phyloP scores from a whole-genome alignment of 1,140 invertebrate species.

The Pectinophora gossypiella region DNA sequence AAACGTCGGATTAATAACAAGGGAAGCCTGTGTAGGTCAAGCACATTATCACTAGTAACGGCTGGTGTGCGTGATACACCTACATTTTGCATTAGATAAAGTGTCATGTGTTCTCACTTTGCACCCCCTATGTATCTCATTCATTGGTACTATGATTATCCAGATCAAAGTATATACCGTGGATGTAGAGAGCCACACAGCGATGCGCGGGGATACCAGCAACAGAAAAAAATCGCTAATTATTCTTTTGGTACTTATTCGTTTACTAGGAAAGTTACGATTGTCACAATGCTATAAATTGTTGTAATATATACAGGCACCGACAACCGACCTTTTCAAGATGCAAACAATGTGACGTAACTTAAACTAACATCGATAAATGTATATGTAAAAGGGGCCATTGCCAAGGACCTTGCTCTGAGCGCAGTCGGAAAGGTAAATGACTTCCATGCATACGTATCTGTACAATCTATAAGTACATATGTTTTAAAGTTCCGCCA shows the following conservation, averaged over 20 bases:
- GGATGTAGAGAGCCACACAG: no score
- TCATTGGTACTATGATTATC: no score
- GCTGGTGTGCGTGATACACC: constrained; percentile 12
- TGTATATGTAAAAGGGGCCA: constrained; percentile 59
- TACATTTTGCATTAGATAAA: neutral
- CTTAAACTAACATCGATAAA: constrained; percentile 44
- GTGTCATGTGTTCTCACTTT: neutral
- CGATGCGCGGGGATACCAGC: no score
- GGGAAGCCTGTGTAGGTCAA: constrained; percentile 70
- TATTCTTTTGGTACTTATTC: no score
- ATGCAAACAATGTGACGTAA: constrained; percentile 54
- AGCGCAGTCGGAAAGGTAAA: constrained; percentile 53
- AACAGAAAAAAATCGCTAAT: no score
- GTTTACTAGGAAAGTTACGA: no score
- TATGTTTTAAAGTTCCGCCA: neutral
- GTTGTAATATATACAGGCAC: no score
- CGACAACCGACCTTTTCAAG: no score
- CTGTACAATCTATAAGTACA: neutral
- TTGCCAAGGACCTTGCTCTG: constrained; percentile 55
- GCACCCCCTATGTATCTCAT: no score
- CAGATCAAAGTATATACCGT: no score
- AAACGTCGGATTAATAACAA: constrained; percentile 72
- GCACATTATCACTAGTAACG: constrained; percentile 50
- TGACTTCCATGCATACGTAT: constrained; percentile 33
- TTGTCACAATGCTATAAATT: no score